Base-by-base conservation (phyloP, 1,140 invertebrate species). In the Bursaphelenchus mucronatus region DNA sequence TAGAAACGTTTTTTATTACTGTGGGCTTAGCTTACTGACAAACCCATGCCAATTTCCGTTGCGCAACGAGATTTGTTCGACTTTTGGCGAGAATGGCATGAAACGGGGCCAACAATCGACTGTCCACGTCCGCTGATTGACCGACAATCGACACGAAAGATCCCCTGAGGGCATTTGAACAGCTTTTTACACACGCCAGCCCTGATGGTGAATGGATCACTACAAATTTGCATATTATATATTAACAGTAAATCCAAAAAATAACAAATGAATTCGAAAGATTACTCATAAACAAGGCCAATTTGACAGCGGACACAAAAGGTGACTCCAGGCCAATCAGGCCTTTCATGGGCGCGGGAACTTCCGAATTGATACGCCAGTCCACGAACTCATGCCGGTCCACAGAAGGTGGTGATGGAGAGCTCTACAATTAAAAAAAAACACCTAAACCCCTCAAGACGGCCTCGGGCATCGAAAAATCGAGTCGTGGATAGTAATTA, bases 131-230 rank as follows among this genome's bases (percentile, higher is more conserved):
- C 13, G 13, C 11, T 11, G 13, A n/a, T n/a, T 30, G 11, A 17
- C 57, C 57, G 40, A 59, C 57, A 50, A 59, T 59, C 40, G 57
- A 59, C 3, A 43, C 30, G 40, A 59, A 44, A n/a, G 57, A 59
- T 3, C 57, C 40, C 3, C 40, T 13, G 10, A 59, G 40, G 30
- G 45, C 57, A 50, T 59, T 39, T n/a, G 57, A 46, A 7, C 57
- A 59, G 4, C 21, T 17, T 17, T 44, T 39, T 11, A 59, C 57
- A 39, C 57, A 59, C 19, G 57, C 57, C 11, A 44, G 1, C 11
- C 57, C 57, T 39, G 45, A 40, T 39, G 57, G 57, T n/a, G 57
- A 59, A 50, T 59, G 57, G 11, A 59, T 43, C 57, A 59, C 57
- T 59, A 17, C 2, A 55, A 55, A 13, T 39, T 30, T 30, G 30